phyloP scores from a whole-genome alignment of 1,140 invertebrate species.

The Gonatopus flavifemur region DNA sequence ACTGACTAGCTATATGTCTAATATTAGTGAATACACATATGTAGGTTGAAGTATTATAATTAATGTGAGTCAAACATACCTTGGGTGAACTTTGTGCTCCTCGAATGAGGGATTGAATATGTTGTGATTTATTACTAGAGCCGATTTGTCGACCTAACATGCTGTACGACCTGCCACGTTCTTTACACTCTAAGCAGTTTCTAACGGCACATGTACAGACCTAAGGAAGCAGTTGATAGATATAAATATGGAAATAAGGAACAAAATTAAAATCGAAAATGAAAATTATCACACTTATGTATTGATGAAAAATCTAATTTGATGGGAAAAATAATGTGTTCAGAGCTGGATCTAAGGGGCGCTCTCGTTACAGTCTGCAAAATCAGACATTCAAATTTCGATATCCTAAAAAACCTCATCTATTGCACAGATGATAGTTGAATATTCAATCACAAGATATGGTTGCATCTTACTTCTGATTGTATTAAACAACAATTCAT shows the following conservation, averaged over 20 bases:
- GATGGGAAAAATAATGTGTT: no score
- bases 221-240: slow-evolving; percentile 63
- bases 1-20: no score
- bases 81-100: slow-evolving; percentile 84
- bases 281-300: slow-evolving; percentile 3
- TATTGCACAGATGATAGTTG: no score
- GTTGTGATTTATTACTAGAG: slow-evolving; percentile 64
- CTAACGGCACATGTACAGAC: slow-evolving; percentile 97
- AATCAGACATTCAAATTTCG: no score
- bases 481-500: no score
- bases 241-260: slow-evolving; percentile 22
- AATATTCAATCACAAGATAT: no score
- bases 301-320: no score
- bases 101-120: slow-evolving; percentile 81
- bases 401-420: no score
- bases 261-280: not conserved
- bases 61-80: slow-evolving; percentile 65
- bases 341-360: no score
- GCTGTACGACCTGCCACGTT: slow-evolving; percentile 74
- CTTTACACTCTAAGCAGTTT: slow-evolving; percentile 97
- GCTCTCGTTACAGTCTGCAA: no score
- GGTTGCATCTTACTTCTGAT: no score
- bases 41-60: not conserved
- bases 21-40: not conserved
- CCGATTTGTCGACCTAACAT: slow-evolving; percentile 59